Evolutionary conservation across 1,140 invertebrate species (phyloP).

Genomic region (Kradibia gibbosae): DNA sequence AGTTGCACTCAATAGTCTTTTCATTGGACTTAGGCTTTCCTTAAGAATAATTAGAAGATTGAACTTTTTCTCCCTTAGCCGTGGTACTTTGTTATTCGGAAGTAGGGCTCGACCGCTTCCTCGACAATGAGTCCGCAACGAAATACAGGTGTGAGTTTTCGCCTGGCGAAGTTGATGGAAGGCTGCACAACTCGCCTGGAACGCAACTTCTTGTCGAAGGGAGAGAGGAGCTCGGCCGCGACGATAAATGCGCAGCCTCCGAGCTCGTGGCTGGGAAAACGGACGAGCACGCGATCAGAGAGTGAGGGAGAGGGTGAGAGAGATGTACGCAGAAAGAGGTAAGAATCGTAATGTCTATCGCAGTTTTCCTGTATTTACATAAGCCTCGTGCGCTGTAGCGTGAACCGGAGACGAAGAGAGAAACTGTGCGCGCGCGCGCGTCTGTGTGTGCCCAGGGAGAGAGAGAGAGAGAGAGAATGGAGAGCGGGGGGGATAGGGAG

Average conservation of each 20-base stretch:
- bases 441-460: too few species aligned
- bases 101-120: too few species aligned
- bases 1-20: too few species aligned
- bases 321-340: neutral
- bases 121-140: too few species aligned
- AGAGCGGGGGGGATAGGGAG: neutral
- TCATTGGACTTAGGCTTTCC: too few species aligned
- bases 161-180: neutral
- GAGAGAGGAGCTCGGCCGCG: neutral
- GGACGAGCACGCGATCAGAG: too few species aligned
- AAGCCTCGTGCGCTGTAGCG: conserved; percentile 52
- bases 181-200: neutral
- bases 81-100: too few species aligned
- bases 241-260: neutral
- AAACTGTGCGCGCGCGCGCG: neutral
- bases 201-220: neutral
- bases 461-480: neutral
- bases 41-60: too few species aligned
- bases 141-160: too few species aligned
- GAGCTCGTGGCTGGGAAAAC: neutral
- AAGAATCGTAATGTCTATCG: conserved; percentile 27
- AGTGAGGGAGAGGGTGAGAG: neutral
- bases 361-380: conserved; percentile 58
- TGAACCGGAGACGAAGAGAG: conserved; percentile 19
- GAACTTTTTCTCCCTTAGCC: too few species aligned